These are phyloP conservation scores for Alosa alosa DNA, from an alignment of 2,113 vertebrate species.

Conservation along the genomic window DNA sequence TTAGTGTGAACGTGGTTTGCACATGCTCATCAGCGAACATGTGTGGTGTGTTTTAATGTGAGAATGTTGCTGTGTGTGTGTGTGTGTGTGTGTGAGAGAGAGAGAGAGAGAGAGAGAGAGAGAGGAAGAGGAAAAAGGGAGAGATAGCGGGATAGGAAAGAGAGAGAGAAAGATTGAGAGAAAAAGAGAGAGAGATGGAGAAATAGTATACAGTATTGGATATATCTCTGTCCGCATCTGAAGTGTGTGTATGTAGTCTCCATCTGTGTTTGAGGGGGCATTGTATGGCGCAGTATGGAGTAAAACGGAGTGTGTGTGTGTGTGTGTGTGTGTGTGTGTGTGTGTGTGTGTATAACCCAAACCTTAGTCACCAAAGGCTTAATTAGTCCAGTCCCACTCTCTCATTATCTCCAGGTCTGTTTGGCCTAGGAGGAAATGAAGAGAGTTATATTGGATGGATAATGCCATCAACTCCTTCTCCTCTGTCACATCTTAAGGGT, in stretches of 20 bases:
- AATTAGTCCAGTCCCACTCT: constrained; percentile 21
- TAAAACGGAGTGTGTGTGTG: neutral
- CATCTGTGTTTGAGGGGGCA: neutral
- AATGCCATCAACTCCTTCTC: neutral
- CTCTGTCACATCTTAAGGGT: constrained; percentile 26
- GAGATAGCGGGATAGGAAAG: too few relatives aligned
- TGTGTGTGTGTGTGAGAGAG: constrained; percentile 9
- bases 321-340: constrained; percentile 24
- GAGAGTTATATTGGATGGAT: constrained; percentile 21
- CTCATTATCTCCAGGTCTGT: constrained; percentile 44
- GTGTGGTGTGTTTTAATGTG: too few relatives aligned
- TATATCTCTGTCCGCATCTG: neutral
- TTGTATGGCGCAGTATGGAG: neutral
- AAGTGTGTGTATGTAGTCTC: neutral
- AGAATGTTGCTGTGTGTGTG: neutral
- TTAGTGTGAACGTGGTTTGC: too few relatives aligned
- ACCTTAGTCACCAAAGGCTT: neutral
- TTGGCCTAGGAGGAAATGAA: constrained; percentile 37
- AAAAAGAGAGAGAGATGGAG: neutral
- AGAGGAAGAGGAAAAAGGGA: too few relatives aligned
- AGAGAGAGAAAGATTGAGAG: neutral
- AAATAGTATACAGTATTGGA: neutral
- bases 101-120: neutral
- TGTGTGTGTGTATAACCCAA: neutral
- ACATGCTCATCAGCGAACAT: too few relatives aligned